Evolutionary conservation across 2,888 invertebrate species (phyloP), one percentile per base, ranked within the genome.

Genomic region (Pterobdella sp.): DNA sequence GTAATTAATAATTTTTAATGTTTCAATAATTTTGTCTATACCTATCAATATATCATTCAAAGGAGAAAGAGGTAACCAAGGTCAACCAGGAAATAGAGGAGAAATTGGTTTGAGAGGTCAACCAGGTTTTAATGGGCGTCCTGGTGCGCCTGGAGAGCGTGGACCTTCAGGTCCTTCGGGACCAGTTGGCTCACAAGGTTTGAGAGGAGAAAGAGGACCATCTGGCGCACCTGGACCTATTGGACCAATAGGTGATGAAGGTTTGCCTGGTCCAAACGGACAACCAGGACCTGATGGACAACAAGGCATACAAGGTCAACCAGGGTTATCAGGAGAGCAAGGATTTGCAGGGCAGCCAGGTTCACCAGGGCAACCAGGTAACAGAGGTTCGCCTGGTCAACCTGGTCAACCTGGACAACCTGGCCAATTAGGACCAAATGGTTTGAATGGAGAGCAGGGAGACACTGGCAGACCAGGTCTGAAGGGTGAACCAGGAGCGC

Each of bases 81-180:
- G 42, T 49, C 37, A 56, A 34, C 70, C 75, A 63, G 78, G 78
- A 31, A 64, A 37, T 34, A 66, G 75, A 49, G 78, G 78, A 37
- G 66, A 66, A 35, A 42, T 72, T 65, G 75, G 75, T 18, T 1
- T 60, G 18, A 14, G 31, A 32, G 75, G 75, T n/a, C 32, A 68
- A 35, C 4, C 35, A 34, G 74, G 74, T 29, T 63, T 26, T 22
- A 29, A 67, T 37, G 75, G 75, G 18, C 60, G 60, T n/a, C 32
- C 69, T 0, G 75, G 75, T 35, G 68, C 22, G 26, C 26, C 65
- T 56, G 94, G 94, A 42, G 90, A 91, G 3, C 87, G 89, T 35
- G 80, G 80, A 56, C 74, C 76, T 2, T 42, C 60, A 42, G 77
- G 77, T 49, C 56, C 56, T 49, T 73, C 60, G 36, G 76, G 76